A percentile compares a stretch with the other conserved stretches of the same genome.
Conservation (phyloP, 2,888 invertebrate species). For the Caenorhabditis virilis region DNA sequence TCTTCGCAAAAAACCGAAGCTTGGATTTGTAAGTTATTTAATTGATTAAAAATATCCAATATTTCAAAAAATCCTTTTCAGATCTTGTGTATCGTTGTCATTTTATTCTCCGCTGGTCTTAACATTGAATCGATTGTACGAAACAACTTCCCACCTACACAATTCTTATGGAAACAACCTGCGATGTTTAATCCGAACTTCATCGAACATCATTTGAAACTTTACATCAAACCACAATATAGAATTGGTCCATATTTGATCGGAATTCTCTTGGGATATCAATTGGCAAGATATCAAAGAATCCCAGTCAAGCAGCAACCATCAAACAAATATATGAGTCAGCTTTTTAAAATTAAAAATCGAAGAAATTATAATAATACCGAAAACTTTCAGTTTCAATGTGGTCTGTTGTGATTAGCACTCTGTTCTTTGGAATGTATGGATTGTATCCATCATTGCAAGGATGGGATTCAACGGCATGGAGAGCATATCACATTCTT, state of each 20-base stretch:
- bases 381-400: slow-evolving; percentile 23
- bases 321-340: slow-evolving; percentile 21
- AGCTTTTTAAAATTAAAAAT: background rate
- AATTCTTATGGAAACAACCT: slow-evolving; percentile 68
- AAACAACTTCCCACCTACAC: slow-evolving; percentile 67
- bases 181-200: slow-evolving; percentile 67
- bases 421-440: slow-evolving; percentile 61
- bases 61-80: slow-evolving; percentile 12
- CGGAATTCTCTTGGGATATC: slow-evolving; percentile 66
- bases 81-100: slow-evolving; percentile 45
- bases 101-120: slow-evolving; percentile 51
- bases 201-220: slow-evolving; percentile 66
- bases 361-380: slow-evolving; percentile 10
- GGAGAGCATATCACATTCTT: slow-evolving; percentile 65
- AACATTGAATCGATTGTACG: slow-evolving; percentile 58
- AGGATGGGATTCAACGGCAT: slow-evolving; percentile 59
- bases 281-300: slow-evolving; percentile 56
- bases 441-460: slow-evolving; percentile 67
- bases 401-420: slow-evolving; percentile 52
- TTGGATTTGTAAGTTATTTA: slow-evolving; percentile 47
- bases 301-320: slow-evolving; percentile 39
- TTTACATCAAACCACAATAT: slow-evolving; percentile 67
- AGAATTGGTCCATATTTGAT: slow-evolving; percentile 64
- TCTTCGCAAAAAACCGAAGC: slow-evolving; percentile 52
- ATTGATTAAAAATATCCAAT: background rate